Percentiles rank a stretch among this genome's conserved stretches.
Conservation (phyloP, 2,113 vertebrate species). For the Tyrannus savana region DNA sequence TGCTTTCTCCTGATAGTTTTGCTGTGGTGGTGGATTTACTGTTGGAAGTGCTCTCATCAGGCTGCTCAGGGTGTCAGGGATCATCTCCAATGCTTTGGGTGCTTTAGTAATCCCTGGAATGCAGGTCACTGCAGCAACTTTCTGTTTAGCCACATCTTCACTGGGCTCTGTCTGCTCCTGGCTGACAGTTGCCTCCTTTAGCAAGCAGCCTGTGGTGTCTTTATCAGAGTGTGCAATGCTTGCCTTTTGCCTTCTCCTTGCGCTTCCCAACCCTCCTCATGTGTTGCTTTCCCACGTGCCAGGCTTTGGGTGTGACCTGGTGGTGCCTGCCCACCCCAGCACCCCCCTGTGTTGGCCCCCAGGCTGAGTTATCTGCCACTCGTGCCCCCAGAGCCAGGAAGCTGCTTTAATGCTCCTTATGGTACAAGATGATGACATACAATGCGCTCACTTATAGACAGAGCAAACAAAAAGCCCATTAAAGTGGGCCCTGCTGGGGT, state of each 20-base stretch:
- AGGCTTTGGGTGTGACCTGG: neutral
- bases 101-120: neutral
- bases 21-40: neutral
- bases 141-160: neutral
- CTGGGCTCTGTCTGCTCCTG: neutral
- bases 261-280: neutral
- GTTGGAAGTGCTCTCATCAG: neutral
- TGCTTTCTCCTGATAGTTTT: neutral
- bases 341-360: accelerated
- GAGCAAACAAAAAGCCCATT: neutral
- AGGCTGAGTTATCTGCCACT: neutral
- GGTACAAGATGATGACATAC: neutral
- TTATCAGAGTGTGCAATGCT: neutral
- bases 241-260: neutral
- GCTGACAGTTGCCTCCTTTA: neutral
- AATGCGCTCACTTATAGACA: neutral
- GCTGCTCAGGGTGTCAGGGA: neutral
- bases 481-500: neutral
- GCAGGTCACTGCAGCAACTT: neutral
- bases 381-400: neutral
- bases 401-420: neutral
- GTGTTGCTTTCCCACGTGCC: neutral
- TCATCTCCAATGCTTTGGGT: no score
- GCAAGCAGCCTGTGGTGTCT: neutral
- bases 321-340: neutral